Base-by-base conservation (phyloP, 2,797 vertebrate species). In the Arctocebus calabarensis region DNA sequence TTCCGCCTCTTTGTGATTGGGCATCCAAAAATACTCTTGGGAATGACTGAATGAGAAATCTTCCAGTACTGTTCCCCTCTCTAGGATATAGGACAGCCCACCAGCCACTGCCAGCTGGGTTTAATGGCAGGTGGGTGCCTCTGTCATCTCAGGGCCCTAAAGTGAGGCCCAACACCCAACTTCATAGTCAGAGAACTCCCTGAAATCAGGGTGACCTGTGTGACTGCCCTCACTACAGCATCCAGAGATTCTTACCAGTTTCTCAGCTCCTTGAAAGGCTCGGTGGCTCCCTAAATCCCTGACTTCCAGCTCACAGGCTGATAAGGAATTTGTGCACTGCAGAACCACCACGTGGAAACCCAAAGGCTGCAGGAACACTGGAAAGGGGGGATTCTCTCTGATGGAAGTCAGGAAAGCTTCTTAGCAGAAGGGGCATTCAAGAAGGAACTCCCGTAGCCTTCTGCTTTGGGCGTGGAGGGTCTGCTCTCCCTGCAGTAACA, bases 251-350 rank as follows among this genome's bases (percentile, higher is more conserved):
- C 66, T 19, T 1, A 11, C 0, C 20, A 64, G 40, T 4, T 57
- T 75, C 85, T 74, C 3, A 2, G 40, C 6, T 14, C 27, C 57
- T 40, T 34, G 9, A 9, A 23, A 16, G 55, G 5, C 45, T n/a
- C 4, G 0, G 37, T 8, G 14, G 13, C 23, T 23, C 37, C 70
- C 32, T 17, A 17, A 68, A 10, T 3, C 68, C 70, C 27, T 22
- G 32, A 20, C 77, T n/a, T 22, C 32, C 66, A 4, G 57, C 13
- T 43, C 29, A 19, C 23, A 3, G 57, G 48, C 8, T 34, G 17
- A 7, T 19, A 17, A 57, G 16, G 1, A n/a, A 3, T 11, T 6
- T 32, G 1, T 0, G 7, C 0, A 4, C 32, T 40, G 55, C 0
- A 1, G 27, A 55, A 7, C 48, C 17, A 0, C 37, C 29, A 4